Percentiles rank a stretch among this genome's conserved stretches.
Conservation (phyloP, 2,113 vertebrate genomes). For the Varanus komodoensis region DNA sequence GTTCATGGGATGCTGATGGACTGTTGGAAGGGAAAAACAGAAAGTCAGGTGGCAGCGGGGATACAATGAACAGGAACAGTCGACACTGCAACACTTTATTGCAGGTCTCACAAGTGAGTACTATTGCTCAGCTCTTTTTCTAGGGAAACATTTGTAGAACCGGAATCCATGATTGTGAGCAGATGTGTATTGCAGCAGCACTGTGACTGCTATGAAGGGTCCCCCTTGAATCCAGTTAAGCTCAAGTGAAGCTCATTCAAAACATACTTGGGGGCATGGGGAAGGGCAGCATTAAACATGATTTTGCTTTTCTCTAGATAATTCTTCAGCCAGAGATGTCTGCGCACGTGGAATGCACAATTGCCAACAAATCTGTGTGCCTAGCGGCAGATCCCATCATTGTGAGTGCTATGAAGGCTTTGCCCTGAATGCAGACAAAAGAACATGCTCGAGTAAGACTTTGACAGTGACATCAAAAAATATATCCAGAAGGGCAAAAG, state of each 20-base stretch:
- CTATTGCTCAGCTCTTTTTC: slow-evolving; percentile 67
- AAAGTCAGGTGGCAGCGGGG: no score
- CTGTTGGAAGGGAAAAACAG: no score
- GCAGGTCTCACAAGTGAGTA: no score
- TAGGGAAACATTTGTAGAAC: background rate
- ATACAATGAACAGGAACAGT: no score
- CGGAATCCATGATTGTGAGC: slow-evolving; percentile 86
- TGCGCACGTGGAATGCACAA: slow-evolving; percentile 79
- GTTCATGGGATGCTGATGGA: no score
- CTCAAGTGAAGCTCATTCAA: slow-evolving; percentile 62
- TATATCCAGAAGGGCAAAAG: background rate
- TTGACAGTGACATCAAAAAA: background rate
- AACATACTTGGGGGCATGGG: no score
- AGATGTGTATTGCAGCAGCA: slow-evolving; percentile 84
- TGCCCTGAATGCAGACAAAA: slow-evolving; percentile 82
- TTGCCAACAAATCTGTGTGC: slow-evolving; percentile 86
- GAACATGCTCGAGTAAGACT: slow-evolving; percentile 85
- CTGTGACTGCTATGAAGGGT: slow-evolving; percentile 89
- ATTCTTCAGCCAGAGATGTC: slow-evolving; percentile 77
- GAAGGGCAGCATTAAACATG: background rate
- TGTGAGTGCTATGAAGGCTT: slow-evolving; percentile 84
- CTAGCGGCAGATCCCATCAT: slow-evolving; percentile 76
- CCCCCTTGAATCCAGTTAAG: slow-evolving; percentile 85
- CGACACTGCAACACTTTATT: background rate
- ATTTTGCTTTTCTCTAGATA: background rate